These are phyloP conservation scores for Philhelius pedissequus DNA, from an alignment of 2,888 invertebrate species.

Conservation along the genomic window DNA sequence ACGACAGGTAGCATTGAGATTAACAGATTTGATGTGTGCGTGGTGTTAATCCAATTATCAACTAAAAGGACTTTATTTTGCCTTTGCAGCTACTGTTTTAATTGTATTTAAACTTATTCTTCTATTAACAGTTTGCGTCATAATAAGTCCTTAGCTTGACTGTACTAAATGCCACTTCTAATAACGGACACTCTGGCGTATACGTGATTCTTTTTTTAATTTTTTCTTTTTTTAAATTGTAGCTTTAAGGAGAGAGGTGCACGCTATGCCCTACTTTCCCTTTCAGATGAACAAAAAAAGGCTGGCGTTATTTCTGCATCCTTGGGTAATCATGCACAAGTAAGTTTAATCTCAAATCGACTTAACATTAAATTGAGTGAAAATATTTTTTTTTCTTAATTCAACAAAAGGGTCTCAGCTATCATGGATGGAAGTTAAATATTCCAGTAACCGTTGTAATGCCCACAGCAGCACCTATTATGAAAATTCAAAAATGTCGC, in stretches of 20 bases:
- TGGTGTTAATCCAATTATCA: too few species aligned
- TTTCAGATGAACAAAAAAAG: slow-evolving; percentile 85
- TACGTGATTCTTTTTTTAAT: neutral
- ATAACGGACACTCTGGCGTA: neutral
- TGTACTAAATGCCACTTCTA: too few species aligned
- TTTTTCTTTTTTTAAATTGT: slow-evolving; percentile 37
- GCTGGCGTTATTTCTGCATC: slow-evolving; percentile 95
- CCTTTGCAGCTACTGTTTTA: too few species aligned
- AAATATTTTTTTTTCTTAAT: neutral
- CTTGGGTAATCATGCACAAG: slow-evolving; percentile 94
- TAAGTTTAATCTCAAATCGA: neutral
- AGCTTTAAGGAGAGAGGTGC: slow-evolving; percentile 98
- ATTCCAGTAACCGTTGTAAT: slow-evolving; percentile 93
- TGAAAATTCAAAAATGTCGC: slow-evolving; percentile 95
- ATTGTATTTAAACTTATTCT: too few species aligned
- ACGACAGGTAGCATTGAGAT: too few species aligned
- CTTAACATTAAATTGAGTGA: neutral
- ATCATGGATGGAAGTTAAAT: slow-evolving; percentile 86
- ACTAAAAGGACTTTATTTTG: too few species aligned
- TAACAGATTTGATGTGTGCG: too few species aligned
- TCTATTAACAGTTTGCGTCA: too few species aligned
- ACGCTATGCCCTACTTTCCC: slow-evolving; percentile 88
- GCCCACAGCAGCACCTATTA: slow-evolving; percentile 96
- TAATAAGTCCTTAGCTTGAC: too few species aligned
- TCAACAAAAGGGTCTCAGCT: slow-evolving; percentile 81